A percentile compares a stretch with the other conserved stretches of the same genome.
phyloP scores from a whole-genome alignment of 2,113 vertebrate species.

The Ramphastos sulfuratus region DNA sequence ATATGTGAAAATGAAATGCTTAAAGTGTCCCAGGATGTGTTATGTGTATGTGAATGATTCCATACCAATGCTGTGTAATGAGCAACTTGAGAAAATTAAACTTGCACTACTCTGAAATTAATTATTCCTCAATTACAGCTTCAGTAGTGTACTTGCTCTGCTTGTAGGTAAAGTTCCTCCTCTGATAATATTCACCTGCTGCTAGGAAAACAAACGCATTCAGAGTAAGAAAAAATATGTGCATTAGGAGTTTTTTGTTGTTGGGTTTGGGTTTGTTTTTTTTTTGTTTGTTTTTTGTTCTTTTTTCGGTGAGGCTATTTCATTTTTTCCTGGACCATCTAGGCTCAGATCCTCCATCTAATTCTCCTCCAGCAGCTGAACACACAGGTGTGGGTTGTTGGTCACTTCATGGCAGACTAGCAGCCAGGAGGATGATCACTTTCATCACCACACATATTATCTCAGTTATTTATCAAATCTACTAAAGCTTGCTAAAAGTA shows the following conservation, averaged over 20 bases:
- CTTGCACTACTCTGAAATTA: neutral
- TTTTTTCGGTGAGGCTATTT: neutral
- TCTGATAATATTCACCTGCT: slow-evolving; percentile 40
- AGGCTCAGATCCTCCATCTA: neutral
- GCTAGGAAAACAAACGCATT: slow-evolving; percentile 24
- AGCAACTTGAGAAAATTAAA: slow-evolving; percentile 42
- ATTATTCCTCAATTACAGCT: slow-evolving; percentile 18
- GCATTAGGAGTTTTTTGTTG: too few relatives aligned
- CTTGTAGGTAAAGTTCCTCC: slow-evolving; percentile 14
- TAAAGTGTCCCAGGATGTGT: slow-evolving; percentile 7
- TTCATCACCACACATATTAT: rapidly evolving
- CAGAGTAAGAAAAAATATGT: neutral
- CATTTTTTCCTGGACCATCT: slow-evolving; percentile 4
- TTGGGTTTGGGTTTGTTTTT: too few relatives aligned
- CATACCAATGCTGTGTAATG: neutral
- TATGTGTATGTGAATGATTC: slow-evolving; percentile 14
- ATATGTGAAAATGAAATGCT: neutral
- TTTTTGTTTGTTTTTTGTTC: neutral
- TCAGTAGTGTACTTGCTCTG: neutral
- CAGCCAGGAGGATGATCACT: neutral
- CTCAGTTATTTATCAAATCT: neutral
- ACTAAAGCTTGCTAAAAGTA: neutral
- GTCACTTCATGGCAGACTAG: neutral
- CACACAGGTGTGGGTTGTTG: neutral
- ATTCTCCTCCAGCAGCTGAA: neutral